phyloP scores from a whole-genome alignment of 2,888 invertebrate genomes.

The Ischnus inquisitorius region DNA sequence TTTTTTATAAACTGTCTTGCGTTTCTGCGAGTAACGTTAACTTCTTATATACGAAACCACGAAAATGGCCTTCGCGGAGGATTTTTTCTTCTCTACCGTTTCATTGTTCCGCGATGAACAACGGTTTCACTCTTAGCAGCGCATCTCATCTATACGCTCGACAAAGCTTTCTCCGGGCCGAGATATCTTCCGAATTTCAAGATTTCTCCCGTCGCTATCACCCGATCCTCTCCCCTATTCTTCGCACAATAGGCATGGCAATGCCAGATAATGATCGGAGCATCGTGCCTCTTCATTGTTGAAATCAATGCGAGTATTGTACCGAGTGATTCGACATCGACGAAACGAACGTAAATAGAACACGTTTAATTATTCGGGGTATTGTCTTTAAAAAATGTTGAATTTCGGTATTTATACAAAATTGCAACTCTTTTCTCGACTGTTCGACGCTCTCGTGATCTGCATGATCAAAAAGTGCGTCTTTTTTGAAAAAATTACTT shows the following conservation, averaged over 20 bases:
- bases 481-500: too few relatives aligned
- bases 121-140: not conserved
- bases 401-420: too few relatives aligned
- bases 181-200: conserved; percentile 17
- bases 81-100: not conserved
- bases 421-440: too few relatives aligned
- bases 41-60: not conserved
- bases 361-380: not conserved
- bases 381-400: too few relatives aligned
- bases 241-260: conserved; percentile 24
- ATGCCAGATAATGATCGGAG: conserved; percentile 51
- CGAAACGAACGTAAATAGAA: not conserved
- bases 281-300: conserved; percentile 14
- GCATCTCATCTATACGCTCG: not conserved
- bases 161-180: not conserved
- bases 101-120: not conserved
- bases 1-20: not conserved
- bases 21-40: not conserved
- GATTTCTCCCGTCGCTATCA: conserved; percentile 4
- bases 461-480: too few relatives aligned
- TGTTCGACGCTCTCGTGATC: too few relatives aligned
- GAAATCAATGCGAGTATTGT: conserved; percentile 2
- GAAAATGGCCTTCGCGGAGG: not conserved
- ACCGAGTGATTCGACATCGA: not conserved
- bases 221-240: conserved; percentile 12